Conservation (phyloP, 2,888 invertebrate species). For the Dicranocentrus wangi region DNA sequence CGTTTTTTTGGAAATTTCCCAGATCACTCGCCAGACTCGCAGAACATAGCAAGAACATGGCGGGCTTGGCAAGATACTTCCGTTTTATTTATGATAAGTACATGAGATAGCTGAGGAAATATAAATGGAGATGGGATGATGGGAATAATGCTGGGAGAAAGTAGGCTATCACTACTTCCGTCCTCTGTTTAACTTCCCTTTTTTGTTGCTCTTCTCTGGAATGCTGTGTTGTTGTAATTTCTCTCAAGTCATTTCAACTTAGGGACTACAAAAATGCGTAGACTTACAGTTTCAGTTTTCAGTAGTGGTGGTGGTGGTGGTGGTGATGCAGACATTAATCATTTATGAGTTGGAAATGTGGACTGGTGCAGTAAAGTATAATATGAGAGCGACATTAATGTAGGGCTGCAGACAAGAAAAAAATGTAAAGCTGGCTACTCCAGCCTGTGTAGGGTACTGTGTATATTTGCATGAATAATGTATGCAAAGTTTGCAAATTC, state of each 20-base stretch:
- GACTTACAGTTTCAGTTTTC: too few species aligned
- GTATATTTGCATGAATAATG: too few species aligned
- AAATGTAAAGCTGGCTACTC: not conserved
- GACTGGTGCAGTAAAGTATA: slow-evolving; percentile 22
- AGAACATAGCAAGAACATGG: slow-evolving; percentile 13
- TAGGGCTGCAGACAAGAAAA: not conserved
- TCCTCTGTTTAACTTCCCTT: slow-evolving; percentile 37
- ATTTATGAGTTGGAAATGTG: slow-evolving; percentile 34
- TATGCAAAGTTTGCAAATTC: too few species aligned
- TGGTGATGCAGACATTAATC: slow-evolving; percentile 41
- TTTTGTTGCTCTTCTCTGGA: not conserved
- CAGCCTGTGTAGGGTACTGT: too few species aligned
- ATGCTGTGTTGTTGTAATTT: not conserved
- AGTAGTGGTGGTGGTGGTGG: too few species aligned
- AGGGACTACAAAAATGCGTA: too few species aligned
- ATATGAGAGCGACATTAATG: slow-evolving; percentile 6
- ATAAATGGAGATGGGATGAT: not conserved
- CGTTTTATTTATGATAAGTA: slow-evolving; percentile 50
- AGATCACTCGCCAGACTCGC: slow-evolving; percentile 23
- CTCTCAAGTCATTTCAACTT: too few species aligned
- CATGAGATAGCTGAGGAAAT: not conserved
- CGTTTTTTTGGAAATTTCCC: slow-evolving; percentile 49
- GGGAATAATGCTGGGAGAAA: slow-evolving; percentile 26
- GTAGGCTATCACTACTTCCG: slow-evolving; percentile 57
- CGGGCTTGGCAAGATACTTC: slow-evolving; percentile 54